A percentile compares a stretch with the other conserved stretches of the same genome.
Evolutionary conservation across 2,113 vertebrate species (phyloP).

Genomic region (Rhagologus leucostigma): DNA sequence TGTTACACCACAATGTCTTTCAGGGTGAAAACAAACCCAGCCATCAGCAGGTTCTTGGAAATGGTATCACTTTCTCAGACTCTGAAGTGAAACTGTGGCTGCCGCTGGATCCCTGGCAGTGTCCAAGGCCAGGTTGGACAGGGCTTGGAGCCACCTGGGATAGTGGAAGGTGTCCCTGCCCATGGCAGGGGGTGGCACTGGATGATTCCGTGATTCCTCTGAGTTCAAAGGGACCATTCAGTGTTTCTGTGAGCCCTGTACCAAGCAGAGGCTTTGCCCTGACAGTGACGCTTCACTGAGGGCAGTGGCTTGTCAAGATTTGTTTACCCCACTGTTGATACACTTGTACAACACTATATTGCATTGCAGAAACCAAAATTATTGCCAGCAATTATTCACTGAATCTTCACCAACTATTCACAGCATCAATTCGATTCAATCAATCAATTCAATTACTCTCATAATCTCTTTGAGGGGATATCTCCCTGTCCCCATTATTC

Average conservation of each 20-base stretch:
- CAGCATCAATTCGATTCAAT: neutral
- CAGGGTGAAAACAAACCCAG: neutral
- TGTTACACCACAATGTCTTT: neutral
- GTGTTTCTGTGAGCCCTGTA: neutral
- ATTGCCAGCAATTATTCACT: neutral
- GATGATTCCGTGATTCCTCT: neutral
- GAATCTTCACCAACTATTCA: neutral
- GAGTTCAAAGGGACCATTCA: neutral
- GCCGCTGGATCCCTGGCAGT: neutral
- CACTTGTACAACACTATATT: neutral
- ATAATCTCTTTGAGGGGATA: neutral
- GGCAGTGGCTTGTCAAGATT: neutral
- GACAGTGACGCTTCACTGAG: neutral
- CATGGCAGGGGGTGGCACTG: neutral
- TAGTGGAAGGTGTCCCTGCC: neutral
- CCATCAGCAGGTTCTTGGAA: neutral
- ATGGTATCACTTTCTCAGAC: neutral
- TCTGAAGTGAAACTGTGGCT: neutral
- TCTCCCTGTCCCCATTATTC: neutral
- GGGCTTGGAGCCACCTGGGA: rapidly evolving
- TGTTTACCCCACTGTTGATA: neutral
- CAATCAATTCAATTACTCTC: neutral
- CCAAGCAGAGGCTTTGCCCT: neutral
- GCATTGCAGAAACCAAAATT: neutral
- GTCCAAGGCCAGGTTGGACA: rapidly evolving